A percentile compares a stretch with the other conserved stretches of the same genome.
Evolutionary conservation across 2,797 vertebrate species (phyloP).

Genomic region (Poecilia gillii): DNA sequence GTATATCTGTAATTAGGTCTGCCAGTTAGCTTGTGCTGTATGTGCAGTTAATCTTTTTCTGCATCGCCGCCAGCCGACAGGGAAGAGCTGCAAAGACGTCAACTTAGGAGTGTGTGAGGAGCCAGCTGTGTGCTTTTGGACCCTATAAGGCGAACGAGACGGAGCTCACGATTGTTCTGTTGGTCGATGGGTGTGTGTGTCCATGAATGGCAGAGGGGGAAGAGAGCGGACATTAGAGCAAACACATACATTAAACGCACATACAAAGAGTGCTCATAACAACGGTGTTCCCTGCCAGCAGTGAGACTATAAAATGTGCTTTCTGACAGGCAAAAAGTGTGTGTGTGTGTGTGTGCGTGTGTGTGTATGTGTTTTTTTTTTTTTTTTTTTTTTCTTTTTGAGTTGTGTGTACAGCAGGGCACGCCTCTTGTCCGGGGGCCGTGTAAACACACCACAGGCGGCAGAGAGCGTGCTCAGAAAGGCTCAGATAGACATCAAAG

Average conservation of each 20-base stretch:
- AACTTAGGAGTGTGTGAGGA: slow-evolving; percentile 29
- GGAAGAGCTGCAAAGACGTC: slow-evolving; percentile 9
- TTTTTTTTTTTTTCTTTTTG: background rate
- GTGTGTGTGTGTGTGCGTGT: slow-evolving; percentile 25
- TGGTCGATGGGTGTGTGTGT: slow-evolving; percentile 24
- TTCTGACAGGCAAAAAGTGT: slow-evolving; percentile 64
- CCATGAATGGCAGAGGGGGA: slow-evolving; percentile 32
- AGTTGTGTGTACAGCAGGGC: slow-evolving; percentile 46
- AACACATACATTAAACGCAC: slow-evolving; percentile 37
- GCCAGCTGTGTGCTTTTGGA: slow-evolving; percentile 74
- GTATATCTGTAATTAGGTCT: slow-evolving; percentile 33
- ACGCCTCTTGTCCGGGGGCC: slow-evolving; percentile 56
- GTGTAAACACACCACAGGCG: slow-evolving; percentile 56
- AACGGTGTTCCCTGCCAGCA: slow-evolving; percentile 73
- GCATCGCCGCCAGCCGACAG: slow-evolving; percentile 16
- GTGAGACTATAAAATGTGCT: slow-evolving; percentile 78
- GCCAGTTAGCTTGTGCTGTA: slow-evolving; percentile 28
- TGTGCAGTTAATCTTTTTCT: slow-evolving; percentile 3
- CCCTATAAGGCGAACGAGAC: slow-evolving; percentile 47
- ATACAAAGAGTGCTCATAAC: slow-evolving; percentile 49
- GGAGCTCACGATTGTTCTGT: slow-evolving; percentile 45
- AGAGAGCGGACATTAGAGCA: slow-evolving; percentile 31
- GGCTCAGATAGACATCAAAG: slow-evolving; percentile 73
- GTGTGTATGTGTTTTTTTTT: too few species aligned
- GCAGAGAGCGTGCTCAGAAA: slow-evolving; percentile 69